These are phyloP conservation scores for Eremophila alpestris DNA, from an alignment of 2,797 vertebrate species.

Conservation along the genomic window DNA sequence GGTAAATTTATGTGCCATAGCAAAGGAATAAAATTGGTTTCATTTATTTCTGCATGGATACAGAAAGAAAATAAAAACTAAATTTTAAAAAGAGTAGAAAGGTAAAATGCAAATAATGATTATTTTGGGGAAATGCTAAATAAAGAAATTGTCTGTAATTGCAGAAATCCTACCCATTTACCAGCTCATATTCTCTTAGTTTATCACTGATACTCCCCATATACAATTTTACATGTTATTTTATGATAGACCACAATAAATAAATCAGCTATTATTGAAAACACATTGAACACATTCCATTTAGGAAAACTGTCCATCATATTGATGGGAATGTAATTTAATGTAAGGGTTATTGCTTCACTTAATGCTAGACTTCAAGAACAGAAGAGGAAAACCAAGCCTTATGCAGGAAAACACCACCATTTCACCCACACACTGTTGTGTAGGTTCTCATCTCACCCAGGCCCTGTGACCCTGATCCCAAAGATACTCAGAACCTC, in stretches of 20 bases:
- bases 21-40: background rate
- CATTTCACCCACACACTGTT: background rate
- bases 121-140: background rate
- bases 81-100: background rate
- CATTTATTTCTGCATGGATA: background rate
- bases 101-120: background rate
- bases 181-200: background rate
- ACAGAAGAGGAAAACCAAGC: background rate
- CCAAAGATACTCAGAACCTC: background rate
- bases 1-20: background rate
- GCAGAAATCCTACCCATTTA: background rate
- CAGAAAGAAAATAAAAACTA: background rate
- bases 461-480: background rate
- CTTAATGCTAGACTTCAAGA: background rate
- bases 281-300: background rate
- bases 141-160: background rate
- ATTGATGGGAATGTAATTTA: background rate
- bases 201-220: background rate
- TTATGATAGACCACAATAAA: background rate
- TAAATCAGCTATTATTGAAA: background rate
- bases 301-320: background rate
- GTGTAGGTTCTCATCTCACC: background rate
- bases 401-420: accelerated
- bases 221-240: background rate
- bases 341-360: background rate